These are phyloP conservation scores for Clarias fuscus DNA, from an alignment of 2,797 vertebrate genomes.

Conservation along the genomic window DNA sequence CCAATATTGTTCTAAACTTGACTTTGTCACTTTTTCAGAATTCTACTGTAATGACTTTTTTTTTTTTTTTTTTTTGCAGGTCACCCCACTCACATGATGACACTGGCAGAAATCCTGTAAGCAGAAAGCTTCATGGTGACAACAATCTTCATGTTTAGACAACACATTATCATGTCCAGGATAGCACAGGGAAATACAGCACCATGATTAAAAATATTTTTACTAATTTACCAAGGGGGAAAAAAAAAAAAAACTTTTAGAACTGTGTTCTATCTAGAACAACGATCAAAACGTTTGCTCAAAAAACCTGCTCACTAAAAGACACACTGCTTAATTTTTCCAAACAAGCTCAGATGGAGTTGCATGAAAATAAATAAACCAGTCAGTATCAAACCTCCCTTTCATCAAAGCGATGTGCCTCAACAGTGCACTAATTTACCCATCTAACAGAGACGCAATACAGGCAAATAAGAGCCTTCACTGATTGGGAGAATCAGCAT, in stretches of 20 bases:
- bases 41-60: neutral
- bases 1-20: neutral
- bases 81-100: neutral
- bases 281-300: neutral
- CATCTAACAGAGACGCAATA: conserved; percentile 15
- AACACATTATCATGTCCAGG: neutral
- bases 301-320: neutral
- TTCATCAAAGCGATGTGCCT: conserved; percentile 33
- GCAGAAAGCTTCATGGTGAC: neutral
- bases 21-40: neutral
- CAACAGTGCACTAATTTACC: conserved; percentile 34
- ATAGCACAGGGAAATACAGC: neutral
- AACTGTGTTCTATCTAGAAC: neutral
- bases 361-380: conserved; percentile 19
- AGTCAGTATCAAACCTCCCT: conserved; percentile 11
- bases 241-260: neutral
- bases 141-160: neutral
- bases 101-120: conserved; percentile 11
- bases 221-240: neutral
- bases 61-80: neutral
- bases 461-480: conserved; percentile 29
- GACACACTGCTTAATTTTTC: neutral
- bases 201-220: neutral
- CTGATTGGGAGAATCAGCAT: conserved; percentile 34
- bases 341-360: conserved; percentile 36